Conservation (phyloP, 2,797 vertebrate species). For the Falco novaeseelandiae region DNA sequence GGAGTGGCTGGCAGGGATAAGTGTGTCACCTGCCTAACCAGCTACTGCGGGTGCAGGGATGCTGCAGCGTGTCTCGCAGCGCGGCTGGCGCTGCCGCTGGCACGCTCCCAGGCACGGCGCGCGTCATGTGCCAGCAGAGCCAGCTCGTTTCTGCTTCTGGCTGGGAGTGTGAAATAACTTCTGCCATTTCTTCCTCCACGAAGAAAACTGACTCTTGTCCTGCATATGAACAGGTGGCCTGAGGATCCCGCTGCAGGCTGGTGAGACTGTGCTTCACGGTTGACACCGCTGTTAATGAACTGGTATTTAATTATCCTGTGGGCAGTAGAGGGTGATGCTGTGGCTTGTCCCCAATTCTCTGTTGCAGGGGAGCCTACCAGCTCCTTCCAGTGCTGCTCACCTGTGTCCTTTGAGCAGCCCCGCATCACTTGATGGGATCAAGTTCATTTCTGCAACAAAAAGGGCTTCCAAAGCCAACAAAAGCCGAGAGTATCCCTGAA, state of each 20-base stretch:
- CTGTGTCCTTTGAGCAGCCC: neutral
- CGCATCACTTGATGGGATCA: neutral
- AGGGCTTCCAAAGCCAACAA: neutral
- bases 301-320: neutral
- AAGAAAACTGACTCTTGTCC: neutral
- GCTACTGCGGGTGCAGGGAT: neutral
- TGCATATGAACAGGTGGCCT: too few species aligned
- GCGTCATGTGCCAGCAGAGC: fast-evolving
- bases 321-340: neutral
- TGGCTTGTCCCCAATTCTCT: neutral
- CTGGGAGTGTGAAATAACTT: neutral
- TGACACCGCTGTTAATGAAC: neutral
- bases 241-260: neutral
- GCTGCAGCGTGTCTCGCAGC: neutral
- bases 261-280: neutral
- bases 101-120: neutral
- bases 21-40: neutral
- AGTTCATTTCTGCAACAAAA: neutral
- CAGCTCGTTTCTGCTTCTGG: neutral
- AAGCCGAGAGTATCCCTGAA: neutral
- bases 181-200: neutral
- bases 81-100: neutral
- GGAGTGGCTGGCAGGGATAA: neutral
- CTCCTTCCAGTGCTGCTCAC: neutral
- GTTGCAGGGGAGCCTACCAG: neutral